Percentiles rank a stretch among this genome's conserved stretches.
Evolutionary conservation across 1,140 invertebrate genomes (phyloP).

Genomic region (Leptinotarsa lineolata): DNA sequence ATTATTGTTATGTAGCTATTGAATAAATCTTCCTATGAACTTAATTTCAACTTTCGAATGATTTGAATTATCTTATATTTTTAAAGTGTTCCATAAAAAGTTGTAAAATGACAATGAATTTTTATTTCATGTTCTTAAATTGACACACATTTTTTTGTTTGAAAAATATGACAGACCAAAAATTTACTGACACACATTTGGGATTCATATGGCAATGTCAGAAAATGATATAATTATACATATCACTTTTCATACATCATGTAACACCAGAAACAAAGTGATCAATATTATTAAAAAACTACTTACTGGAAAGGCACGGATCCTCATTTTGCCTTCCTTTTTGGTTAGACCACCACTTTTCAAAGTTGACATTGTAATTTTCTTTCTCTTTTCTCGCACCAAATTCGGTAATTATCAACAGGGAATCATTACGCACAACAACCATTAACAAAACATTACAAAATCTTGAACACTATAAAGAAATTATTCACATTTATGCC

Average conservation of each 20-base stretch:
- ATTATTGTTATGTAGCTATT: constrained; percentile 14
- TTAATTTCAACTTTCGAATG: neutral
- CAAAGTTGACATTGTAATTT: constrained; percentile 59
- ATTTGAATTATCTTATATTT: constrained; percentile 7
- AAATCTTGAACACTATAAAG: constrained; percentile 5
- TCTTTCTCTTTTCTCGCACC: constrained; percentile 36
- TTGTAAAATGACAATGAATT: constrained; percentile 31
- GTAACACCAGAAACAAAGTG: neutral
- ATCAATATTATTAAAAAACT: constrained; percentile 7
- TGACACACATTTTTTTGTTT: constrained; percentile 24
- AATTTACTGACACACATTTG: neutral
- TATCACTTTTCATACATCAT: constrained; percentile 7
- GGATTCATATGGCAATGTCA: neutral
- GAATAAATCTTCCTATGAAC: constrained; percentile 1
- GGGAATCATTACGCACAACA: constrained; percentile 24
- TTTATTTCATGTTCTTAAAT: constrained; percentile 23
- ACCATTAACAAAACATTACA: constrained; percentile 11
- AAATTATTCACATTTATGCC: constrained; percentile 17
- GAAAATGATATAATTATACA: neutral
- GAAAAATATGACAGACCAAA: constrained; percentile 10
- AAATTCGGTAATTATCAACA: constrained; percentile 38
- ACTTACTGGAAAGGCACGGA: constrained; percentile 95
- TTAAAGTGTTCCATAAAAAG: constrained; percentile 15
- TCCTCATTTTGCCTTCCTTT: constrained; percentile 95
- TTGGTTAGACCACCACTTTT: constrained; percentile 78